Base-by-base conservation (phyloP, 2,888 invertebrate genomes). In the Operophtera brumata region DNA sequence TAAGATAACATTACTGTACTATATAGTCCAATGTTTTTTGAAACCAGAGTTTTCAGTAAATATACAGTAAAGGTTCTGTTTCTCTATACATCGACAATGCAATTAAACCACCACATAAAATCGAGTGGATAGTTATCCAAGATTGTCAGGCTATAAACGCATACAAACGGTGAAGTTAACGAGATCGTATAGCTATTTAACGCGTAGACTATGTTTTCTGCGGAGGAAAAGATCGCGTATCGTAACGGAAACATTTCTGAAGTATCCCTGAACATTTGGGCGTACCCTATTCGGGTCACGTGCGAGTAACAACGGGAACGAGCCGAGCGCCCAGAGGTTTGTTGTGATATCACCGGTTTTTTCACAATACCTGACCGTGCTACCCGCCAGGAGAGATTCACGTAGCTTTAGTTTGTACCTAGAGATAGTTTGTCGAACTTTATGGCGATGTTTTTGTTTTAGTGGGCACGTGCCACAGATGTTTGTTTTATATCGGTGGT, bases 271-370 rank as follows among this genome's bases (percentile, higher is more conserved):
- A 80, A 80, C 78, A 75, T 78, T 77, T 70, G 66, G 78, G 77
- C 74, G 74, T 47, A 40, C 78, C 72, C 77, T 75, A 86, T 84
- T 78, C 88, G 71, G 75, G 80, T 85, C 88, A 88, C 88, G 88
- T 85, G 60, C 73, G 66, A 67, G 80, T 77, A 84, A 83, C 86
- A 86, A 86, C 86, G 83, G 78, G 73, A 76, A 77, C 82, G 82
- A 78, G 79, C 76, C 76, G 78, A 78, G 78, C 78, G 83, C 82
- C 85, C 79, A 78, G 81, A 80, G 84, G 85, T 84, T 86, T 88
- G 88, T 87, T 86, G 86, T 86, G 86, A 86, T 88, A 88, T 84
- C 83, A 78, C 75, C 72, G 74, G 78, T 82, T 85, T 86, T 86
- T 84, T 78, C 79, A 79, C 82, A 83, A 83, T 85, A 84, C 85